Evolutionary conservation across 2,797 vertebrate species (phyloP).

Genomic region (Bradypodion pumilum): DNA sequence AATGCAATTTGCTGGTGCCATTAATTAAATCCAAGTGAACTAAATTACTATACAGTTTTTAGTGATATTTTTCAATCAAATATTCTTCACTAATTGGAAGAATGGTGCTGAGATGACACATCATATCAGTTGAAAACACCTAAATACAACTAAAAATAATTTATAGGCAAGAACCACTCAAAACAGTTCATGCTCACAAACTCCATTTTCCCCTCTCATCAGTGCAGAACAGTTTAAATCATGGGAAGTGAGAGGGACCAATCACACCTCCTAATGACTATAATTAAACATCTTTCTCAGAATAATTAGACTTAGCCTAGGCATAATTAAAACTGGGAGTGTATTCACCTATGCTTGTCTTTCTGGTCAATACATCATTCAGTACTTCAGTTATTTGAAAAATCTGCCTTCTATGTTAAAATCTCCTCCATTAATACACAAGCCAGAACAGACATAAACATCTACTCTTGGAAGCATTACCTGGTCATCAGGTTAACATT

Average conservation of each 20-base stretch:
- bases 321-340: constrained; percentile 33
- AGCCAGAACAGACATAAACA: background rate
- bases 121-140: constrained; percentile 68
- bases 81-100: constrained; percentile 67
- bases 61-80: constrained; percentile 51
- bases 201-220: constrained; percentile 51
- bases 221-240: constrained; percentile 56
- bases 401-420: constrained; percentile 3
- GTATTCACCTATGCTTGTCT: constrained; percentile 33
- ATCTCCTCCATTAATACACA: background rate
- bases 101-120: constrained; percentile 65
- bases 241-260: background rate
- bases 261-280: constrained; percentile 39
- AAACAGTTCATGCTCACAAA: constrained; percentile 47
- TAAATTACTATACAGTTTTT: constrained; percentile 68
- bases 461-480: background rate
- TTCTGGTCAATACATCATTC: constrained; percentile 34
- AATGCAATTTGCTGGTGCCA: constrained; percentile 78
- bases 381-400: constrained; percentile 43
- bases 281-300: constrained; percentile 30
- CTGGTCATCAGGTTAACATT: background rate
- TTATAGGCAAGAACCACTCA: constrained; percentile 60
- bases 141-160: constrained; percentile 69
- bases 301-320: constrained; percentile 34
- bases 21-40: constrained; percentile 73